Evolutionary conservation across 2,113 vertebrate species (phyloP), one percentile per base, ranked within the genome.

Genomic region (Chaetura pelagica): DNA sequence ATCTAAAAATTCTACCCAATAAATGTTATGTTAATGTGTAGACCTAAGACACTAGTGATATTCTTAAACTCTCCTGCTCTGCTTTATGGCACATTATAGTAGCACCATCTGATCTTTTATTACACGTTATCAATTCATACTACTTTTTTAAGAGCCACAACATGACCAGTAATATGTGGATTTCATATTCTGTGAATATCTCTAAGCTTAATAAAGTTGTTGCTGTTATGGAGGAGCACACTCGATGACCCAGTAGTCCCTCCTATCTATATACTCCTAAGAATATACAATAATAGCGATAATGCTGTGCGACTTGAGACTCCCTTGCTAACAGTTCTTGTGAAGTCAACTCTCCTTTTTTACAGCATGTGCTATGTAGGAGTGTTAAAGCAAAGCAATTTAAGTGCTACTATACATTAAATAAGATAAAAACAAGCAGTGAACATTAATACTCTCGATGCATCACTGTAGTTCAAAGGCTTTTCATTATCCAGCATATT

Each of bases 381-480:
- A 40, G 54, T 89, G 95, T 81, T 94, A 93, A 90, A 93, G 73
- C 40, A 85, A 90, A 48, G 23, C 54, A 76, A 74, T 92, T 94
- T 90, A 89, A 97, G 77, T 51, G 90, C 62, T 87, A 95, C 74
- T 68, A 78, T 85, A 79, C 67, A 54, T 94, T 91, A 89, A 62
- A 78, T 84, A 90, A 84, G 73, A 81, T 15, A 82, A 89, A 94
- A 94, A 93, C 91, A 93, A 96, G 77, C 52, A 66, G 35, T 67
- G 63, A 95, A 80, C 74, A 74, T 89, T 92, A 84, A 26, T 59
- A 61, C 38, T 87, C 77, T 35, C 18, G 6, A 87, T 83, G 74
- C 84, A 62, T 44, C 67, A 69, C 77, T 80, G 30, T n/a, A 87
- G n/a, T 89, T 96, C 87, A 95, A 92, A 94, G 49, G 48, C 63